Conservation (phyloP, 2,888 invertebrate genomes). For the Slavum lentiscoides region DNA sequence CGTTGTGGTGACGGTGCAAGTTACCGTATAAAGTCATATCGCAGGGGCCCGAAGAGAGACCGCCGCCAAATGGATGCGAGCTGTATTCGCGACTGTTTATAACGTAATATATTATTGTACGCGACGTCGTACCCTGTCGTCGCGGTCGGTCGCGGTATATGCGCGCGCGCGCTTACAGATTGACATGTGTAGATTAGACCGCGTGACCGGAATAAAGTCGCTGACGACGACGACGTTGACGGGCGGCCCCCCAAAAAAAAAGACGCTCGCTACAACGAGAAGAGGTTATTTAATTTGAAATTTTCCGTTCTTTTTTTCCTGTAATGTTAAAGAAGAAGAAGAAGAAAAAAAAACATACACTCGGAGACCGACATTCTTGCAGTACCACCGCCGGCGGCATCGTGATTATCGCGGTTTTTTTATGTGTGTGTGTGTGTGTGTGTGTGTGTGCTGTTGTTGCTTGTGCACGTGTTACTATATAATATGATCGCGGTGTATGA, state of each 20-base stretch:
- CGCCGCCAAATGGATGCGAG: conserved; percentile 7
- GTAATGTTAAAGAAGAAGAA: too few relatives aligned
- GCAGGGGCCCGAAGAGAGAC: not conserved
- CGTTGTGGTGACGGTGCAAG: conserved; percentile 12
- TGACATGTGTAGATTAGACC: conserved; percentile 48
- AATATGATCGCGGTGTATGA: too few relatives aligned
- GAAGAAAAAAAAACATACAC: not conserved
- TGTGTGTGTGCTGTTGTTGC: too few relatives aligned
- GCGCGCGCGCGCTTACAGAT: not conserved
- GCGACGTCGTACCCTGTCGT: not conserved
- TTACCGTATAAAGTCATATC: conserved; percentile 45
- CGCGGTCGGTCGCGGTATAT: too few relatives aligned
- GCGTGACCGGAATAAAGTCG: conserved; percentile 48
- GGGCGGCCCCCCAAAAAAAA: conserved; percentile 15
- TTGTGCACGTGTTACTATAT: too few relatives aligned
- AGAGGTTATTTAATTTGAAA: not conserved
- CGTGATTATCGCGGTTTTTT: not conserved
- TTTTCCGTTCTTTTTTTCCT: too few relatives aligned
- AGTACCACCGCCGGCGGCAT: not conserved
- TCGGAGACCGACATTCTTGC: conserved; percentile 23
- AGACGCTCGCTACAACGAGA: not conserved
- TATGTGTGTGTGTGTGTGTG: not conserved
- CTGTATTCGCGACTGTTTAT: conserved; percentile 9
- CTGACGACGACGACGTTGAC: not conserved
- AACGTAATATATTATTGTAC: not conserved